These are phyloP conservation scores for Girardia tigrina DNA, from an alignment of 2,888 invertebrate genomes.

Conservation along the genomic window DNA sequence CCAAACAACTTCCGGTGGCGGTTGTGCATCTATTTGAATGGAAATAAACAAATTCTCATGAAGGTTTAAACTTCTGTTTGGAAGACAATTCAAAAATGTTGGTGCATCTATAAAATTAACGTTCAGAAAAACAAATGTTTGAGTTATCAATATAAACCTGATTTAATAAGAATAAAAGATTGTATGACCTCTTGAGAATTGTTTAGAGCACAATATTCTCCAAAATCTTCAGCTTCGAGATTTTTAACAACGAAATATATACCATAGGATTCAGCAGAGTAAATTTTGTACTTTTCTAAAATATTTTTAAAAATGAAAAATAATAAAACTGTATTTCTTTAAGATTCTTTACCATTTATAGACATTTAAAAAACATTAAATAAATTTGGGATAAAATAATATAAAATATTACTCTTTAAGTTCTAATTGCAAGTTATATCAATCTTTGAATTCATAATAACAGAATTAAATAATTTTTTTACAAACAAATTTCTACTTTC, in stretches of 20 bases:
- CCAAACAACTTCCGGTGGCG: neutral
- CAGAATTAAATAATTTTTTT: no score
- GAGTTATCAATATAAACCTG: no score
- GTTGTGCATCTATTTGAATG: neutral
- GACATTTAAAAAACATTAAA: no score
- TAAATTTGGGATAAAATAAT: neutral
- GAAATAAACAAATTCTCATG: neutral
- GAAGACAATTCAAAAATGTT: neutral
- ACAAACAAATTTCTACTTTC: no score
- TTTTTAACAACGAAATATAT: neutral
- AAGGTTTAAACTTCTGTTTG: neutral
- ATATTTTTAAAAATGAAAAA: no score
- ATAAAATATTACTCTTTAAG: neutral
- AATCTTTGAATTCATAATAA: no score
- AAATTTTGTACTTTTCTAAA: constrained; percentile 6
- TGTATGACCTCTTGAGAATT: neutral
- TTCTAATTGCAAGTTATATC: no score
- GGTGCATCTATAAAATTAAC: neutral
- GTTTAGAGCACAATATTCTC: neutral
- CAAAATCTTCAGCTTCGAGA: constrained; percentile 1
- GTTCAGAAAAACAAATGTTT: no score
- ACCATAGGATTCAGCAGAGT: neutral
- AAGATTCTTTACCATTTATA: no score
- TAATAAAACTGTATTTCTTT: no score
- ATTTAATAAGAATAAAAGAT: neutral